phyloP scores from a whole-genome alignment of 1,140 invertebrate genomes.

The Trachymyrmex cornetzi region DNA sequence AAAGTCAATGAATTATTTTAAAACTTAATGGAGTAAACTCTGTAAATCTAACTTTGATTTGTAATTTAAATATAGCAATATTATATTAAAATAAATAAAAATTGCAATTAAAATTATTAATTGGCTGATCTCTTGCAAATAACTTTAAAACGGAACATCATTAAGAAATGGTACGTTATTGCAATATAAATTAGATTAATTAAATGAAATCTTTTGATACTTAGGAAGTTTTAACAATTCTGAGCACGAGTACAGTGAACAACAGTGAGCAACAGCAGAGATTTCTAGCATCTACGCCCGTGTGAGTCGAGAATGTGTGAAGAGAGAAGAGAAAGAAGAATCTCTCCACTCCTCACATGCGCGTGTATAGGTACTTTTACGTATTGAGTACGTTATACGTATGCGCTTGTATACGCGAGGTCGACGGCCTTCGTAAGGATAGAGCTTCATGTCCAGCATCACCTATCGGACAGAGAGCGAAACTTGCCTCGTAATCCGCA shows the following conservation, averaged over 20 bases:
- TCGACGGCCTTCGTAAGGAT: slow-evolving; percentile 85
- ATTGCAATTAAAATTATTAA: slow-evolving; percentile 4
- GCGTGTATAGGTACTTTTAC: slow-evolving; percentile 52
- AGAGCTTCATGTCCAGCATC: slow-evolving; percentile 83
- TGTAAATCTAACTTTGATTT: background rate
- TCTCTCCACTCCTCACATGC: slow-evolving; percentile 65
- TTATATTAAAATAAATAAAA: slow-evolving; percentile 2
- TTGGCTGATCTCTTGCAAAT: background rate
- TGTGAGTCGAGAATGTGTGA: slow-evolving; percentile 47
- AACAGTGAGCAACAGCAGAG: slow-evolving; percentile 1
- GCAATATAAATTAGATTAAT: background rate
- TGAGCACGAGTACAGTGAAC: background rate
- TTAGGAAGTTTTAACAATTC: background rate
- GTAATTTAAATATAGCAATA: background rate
- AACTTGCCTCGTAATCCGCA: slow-evolving; percentile 80
- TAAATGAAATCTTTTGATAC: background rate
- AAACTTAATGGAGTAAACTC: background rate
- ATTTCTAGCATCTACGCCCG: slow-evolving; percentile 58
- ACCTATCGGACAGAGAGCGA: slow-evolving; percentile 83
- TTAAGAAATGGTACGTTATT: background rate
- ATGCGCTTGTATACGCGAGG: slow-evolving; percentile 73
- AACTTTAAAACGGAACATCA: background rate
- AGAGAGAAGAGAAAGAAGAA: slow-evolving; percentile 66
- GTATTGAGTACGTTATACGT: slow-evolving; percentile 33
- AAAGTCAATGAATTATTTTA: slow-evolving; percentile 20